These are phyloP conservation scores for Pseudanteris insignis DNA, from an alignment of 2,888 invertebrate species.

Conservation along the genomic window DNA sequence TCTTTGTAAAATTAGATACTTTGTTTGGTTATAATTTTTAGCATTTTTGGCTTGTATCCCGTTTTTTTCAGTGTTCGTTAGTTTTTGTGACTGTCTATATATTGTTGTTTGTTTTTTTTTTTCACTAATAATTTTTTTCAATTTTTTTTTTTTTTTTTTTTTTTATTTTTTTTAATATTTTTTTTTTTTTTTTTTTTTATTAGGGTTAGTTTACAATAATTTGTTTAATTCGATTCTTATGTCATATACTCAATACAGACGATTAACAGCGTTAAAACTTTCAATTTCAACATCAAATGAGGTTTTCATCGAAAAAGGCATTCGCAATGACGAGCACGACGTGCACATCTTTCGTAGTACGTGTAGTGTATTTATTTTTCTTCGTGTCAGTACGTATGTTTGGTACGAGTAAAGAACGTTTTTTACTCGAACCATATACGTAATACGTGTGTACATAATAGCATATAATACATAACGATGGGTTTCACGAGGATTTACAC, in stretches of 20 bases:
- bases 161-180: too few species aligned
- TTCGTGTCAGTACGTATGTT: conserved; percentile 41
- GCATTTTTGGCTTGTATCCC: too few species aligned
- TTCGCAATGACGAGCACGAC: conserved; percentile 57
- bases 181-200: background rate
- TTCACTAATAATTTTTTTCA: too few species aligned
- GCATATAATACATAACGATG: conserved; percentile 57
- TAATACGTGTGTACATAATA: conserved; percentile 47
- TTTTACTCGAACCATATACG: conserved; percentile 35
- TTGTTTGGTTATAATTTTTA: too few species aligned
- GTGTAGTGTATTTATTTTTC: conserved; percentile 19
- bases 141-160: too few species aligned
- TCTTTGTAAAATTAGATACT: too few species aligned
- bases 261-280: conserved; percentile 65
- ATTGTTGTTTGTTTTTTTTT: too few species aligned
- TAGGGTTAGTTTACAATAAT: background rate
- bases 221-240: conserved; percentile 31
- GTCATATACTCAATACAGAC: conserved; percentile 50
- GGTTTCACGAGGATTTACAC: conserved; percentile 59
- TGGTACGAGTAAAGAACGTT: conserved; percentile 41
- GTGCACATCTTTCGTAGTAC: conserved; percentile 49
- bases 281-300: conserved; percentile 65
- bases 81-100: too few species aligned
- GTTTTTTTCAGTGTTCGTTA: too few species aligned
- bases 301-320: conserved; percentile 59